Evolutionary conservation across 2,888 invertebrate genomes (phyloP), one percentile per base, ranked within the genome.

Genomic region (Sclerodermus sp.): DNA sequence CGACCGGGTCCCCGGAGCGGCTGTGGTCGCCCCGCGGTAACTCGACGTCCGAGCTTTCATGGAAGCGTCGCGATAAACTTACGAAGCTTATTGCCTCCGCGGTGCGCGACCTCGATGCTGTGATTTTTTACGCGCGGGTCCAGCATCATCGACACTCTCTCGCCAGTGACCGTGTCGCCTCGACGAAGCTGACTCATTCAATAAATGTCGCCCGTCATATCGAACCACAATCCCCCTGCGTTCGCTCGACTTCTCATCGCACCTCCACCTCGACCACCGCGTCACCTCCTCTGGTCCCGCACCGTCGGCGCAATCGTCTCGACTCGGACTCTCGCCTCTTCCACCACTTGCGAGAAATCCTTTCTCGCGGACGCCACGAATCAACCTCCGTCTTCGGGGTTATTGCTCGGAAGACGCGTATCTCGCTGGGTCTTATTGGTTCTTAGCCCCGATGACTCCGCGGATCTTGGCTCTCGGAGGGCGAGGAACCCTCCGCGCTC

Each of bases 51-150:
- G 45, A 43, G 44, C 51, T 51, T 69, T 68, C 69, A 62, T 55
- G 64, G 69, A 71, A 72, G 63, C 60, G 50, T 53, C 61, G 55
- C 72, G 68, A 74, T 74, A 74, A 74, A 74, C 64, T 64, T 62
- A 60, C 63, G 60, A 59, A 70, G 71, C 66, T 73, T 74, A 74
- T 71, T 71, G 68, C 73, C 60, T 30, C 10, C 14, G 52, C 60
- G 61, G 59, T 61, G 65, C 64, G 68, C 62, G 66, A 70, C 3
- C 23, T 68, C 64, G 62, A 58, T 60, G 58, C 60, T 48, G 56
- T 45, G 57, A 60, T 56, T 59, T 55, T 60, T 61, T 53, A 39
- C 47, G 46, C 47, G 45, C 52, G 34, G 44, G 40, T 58, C 58
- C 58, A 56, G 56, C 59, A 61, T 55, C 56, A 57, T 57, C 60